These are phyloP conservation scores for Mongoloraphidia duomilia DNA, from an alignment of 2,888 invertebrate genomes.

Conservation along the genomic window DNA sequence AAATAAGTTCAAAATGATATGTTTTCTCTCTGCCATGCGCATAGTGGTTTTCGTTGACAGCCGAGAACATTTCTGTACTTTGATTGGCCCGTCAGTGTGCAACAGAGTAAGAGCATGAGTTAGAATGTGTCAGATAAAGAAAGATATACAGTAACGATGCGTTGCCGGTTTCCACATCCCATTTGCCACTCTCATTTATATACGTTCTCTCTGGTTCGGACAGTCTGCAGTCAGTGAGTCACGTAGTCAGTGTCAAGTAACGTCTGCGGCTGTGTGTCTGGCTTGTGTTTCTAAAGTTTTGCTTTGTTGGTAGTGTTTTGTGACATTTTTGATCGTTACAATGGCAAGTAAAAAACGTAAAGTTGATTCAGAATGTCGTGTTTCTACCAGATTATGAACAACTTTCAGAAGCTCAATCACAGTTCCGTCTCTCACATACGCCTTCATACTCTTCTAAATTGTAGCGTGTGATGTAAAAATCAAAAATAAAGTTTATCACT, in stretches of 20 bases:
- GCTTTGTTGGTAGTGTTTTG: not conserved
- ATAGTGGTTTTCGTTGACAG: no score
- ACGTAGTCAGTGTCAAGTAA: not conserved
- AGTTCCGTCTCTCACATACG: not conserved
- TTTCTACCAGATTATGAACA: not conserved
- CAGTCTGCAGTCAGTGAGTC: not conserved
- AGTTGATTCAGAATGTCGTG: slow-evolving; percentile 2
- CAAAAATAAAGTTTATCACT: not conserved
- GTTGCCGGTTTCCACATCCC: no score
- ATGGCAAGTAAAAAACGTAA: slow-evolving; percentile 3
- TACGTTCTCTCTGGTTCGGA: no score
- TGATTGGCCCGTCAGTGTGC: no score
- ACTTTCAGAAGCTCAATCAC: not conserved
- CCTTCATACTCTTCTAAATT: not conserved
- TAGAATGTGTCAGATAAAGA: no score
- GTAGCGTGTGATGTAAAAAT: not conserved
- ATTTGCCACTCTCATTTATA: no score
- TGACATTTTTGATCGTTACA: not conserved
- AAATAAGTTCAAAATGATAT: no score
- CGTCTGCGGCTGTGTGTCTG: not conserved
- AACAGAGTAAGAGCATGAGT: no score
- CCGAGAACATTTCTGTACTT: no score
- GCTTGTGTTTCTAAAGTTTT: not conserved
- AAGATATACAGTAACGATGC: no score
- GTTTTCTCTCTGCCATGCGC: no score